These are phyloP conservation scores for Dicerorhinus sumatrensis DNA, from an alignment of 2,113 vertebrate genomes.

Conservation along the genomic window DNA sequence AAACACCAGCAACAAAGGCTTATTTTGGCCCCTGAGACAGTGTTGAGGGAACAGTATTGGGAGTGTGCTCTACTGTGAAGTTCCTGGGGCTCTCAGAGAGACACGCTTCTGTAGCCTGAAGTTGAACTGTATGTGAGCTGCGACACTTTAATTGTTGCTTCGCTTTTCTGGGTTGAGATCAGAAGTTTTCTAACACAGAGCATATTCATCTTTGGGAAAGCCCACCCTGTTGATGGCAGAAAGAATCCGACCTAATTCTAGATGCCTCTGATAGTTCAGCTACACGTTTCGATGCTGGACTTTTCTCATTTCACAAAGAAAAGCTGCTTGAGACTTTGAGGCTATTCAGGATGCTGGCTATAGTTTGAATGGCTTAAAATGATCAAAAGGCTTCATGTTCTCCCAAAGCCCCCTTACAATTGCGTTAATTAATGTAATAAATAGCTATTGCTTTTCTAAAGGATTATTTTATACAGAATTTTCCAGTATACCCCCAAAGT, in stretches of 20 bases:
- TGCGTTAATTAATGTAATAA: slow-evolving; percentile 34
- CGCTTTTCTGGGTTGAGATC: not conserved
- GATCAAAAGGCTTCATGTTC: not conserved
- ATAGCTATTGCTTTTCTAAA: slow-evolving; percentile 16
- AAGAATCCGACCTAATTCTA: not conserved
- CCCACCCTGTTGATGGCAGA: not conserved
- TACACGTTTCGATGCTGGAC: not conserved
- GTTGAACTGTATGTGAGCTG: not conserved
- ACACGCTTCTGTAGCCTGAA: not conserved
- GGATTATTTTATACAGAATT: not conserved
- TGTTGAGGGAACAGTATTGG: not conserved
- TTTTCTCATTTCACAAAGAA: slow-evolving; percentile 9
- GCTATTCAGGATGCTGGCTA: not conserved
- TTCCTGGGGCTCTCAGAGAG: not conserved
- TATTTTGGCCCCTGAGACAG: not conserved
- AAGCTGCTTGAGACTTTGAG: not conserved
- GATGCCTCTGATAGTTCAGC: not conserved
- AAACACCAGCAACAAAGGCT: not conserved
- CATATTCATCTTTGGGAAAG: not conserved
- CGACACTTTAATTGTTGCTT: not conserved
- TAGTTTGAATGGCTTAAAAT: slow-evolving; percentile 23
- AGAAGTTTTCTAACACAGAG: not conserved
- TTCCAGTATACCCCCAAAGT: not conserved
- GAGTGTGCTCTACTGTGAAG: not conserved
- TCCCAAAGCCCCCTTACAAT: not conserved